phyloP scores from a whole-genome alignment of 2,888 invertebrate species.

The Cylindroiulus punctatus region DNA sequence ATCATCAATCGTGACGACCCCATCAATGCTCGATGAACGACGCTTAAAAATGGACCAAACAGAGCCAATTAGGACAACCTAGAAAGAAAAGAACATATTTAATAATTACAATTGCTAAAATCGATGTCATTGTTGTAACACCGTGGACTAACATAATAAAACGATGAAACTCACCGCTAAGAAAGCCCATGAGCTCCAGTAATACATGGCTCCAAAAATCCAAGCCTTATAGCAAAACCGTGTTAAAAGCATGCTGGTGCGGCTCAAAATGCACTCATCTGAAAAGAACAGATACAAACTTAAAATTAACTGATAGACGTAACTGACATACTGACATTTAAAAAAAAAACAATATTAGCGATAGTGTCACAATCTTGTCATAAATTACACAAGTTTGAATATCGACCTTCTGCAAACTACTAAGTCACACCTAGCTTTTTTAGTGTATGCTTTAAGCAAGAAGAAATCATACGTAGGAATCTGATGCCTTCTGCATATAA shows the following conservation, averaged over 20 bases:
- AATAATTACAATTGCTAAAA: too few species aligned
- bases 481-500: too few species aligned
- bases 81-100: not conserved
- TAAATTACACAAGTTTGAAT: not conserved
- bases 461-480: too few species aligned
- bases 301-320: too few species aligned
- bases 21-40: slow-evolving; percentile 52
- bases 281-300: slow-evolving; percentile 51
- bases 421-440: too few species aligned
- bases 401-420: too few species aligned
- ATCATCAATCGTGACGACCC: slow-evolving; percentile 50
- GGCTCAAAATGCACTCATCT: slow-evolving; percentile 66
- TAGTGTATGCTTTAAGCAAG: too few species aligned
- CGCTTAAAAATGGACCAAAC: slow-evolving; percentile 56
- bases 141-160: not conserved
- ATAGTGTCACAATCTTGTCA: not conserved
- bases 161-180: slow-evolving; percentile 61
- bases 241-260: slow-evolving; percentile 64
- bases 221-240: slow-evolving; percentile 68
- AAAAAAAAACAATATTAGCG: too few species aligned
- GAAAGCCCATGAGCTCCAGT: slow-evolving; percentile 67
- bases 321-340: not conserved
- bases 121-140: too few species aligned
- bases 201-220: slow-evolving; percentile 67
- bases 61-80: slow-evolving; percentile 56